phyloP scores from a whole-genome alignment of 2,113 vertebrate species.

The Pterocles burchelli region DNA sequence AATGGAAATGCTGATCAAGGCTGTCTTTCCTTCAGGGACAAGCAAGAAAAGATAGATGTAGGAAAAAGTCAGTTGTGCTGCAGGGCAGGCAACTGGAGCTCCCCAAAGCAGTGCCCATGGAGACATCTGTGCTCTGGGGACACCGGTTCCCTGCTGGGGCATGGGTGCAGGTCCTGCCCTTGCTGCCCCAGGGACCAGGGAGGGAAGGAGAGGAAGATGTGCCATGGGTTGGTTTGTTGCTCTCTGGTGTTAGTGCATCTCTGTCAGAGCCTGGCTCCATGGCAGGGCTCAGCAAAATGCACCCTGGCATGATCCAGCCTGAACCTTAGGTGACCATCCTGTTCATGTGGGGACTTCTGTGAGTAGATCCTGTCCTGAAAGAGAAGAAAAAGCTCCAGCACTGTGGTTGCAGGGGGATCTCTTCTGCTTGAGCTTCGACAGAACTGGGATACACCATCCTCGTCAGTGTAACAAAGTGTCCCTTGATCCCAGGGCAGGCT shows the following conservation, averaged over 20 bases:
- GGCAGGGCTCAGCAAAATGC: background rate
- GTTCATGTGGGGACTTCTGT: accelerated
- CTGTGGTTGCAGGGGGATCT: background rate
- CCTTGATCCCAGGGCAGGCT: accelerated
- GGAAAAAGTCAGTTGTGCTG: constrained; percentile 36
- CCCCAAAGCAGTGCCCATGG: background rate
- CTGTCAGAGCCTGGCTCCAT: background rate
- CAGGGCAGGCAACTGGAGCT: constrained; percentile 41
- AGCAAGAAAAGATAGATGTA: constrained; percentile 37
- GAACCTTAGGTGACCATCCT: background rate
- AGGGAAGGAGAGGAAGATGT: background rate
- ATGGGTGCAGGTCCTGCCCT: background rate
- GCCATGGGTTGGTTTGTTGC: background rate
- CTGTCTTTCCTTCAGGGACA: constrained; percentile 51
- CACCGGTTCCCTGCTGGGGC: background rate
- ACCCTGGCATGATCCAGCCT: background rate
- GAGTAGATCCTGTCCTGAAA: background rate
- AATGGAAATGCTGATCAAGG: constrained; percentile 50
- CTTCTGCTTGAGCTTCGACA: background rate
- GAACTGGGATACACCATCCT: background rate
- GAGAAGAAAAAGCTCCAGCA: background rate
- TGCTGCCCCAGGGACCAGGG: background rate
- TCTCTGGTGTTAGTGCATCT: too few relatives aligned
- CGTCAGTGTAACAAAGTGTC: accelerated
- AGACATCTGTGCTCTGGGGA: background rate